Base-by-base conservation (phyloP, 2,797 vertebrate species). In the Alosa sapidissima region DNA sequence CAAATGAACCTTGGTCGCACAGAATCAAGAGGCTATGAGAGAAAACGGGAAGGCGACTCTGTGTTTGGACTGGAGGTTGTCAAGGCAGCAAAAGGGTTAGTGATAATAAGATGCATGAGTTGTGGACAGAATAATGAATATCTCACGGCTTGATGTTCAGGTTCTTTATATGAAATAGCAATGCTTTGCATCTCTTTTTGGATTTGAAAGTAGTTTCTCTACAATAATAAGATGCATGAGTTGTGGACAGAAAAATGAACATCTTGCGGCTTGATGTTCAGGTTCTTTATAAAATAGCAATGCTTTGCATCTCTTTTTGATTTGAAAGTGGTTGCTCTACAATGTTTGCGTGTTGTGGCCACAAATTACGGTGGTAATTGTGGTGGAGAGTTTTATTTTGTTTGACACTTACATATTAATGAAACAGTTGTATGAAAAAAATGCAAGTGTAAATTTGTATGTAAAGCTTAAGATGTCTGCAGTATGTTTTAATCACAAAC, bases 61-160 rank as follows among this genome's bases (percentile, higher is more conserved):
- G 28, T 48, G 2, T 91, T 91, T 81, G 89, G 89, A 86, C 51
- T 86, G 0, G 68, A 92, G 28, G 83, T 86, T 65, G 83, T 92
- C 47, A 93, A 36, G 54, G 49, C 88, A 83, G 84, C 90, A 78
- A 49, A 90, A 84, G 85, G 94, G 95, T 96, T 84, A 93, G 94
- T 89, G 68, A 78, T n/a, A 68, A 2, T 81, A 14, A 36, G 33
- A 36, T 65, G 60, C 60, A 62, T 68, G 28, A 68, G 28, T 14
- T 68, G 62, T 33, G 62, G 62, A 68, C 28, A 68, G 28, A 68
- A 88, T 33, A 68, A 68, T 2, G 0, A 65, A 65, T 9, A 65
- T 72, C 65, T 14, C 28, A 41, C 28, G 28, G 28, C 28, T 28
- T 28, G 28, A 28, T 28, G 68, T 21, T 75, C 1, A 75, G 14